Conservation (phyloP, 2,888 invertebrate species). For the Hoplodrina ambigua region DNA sequence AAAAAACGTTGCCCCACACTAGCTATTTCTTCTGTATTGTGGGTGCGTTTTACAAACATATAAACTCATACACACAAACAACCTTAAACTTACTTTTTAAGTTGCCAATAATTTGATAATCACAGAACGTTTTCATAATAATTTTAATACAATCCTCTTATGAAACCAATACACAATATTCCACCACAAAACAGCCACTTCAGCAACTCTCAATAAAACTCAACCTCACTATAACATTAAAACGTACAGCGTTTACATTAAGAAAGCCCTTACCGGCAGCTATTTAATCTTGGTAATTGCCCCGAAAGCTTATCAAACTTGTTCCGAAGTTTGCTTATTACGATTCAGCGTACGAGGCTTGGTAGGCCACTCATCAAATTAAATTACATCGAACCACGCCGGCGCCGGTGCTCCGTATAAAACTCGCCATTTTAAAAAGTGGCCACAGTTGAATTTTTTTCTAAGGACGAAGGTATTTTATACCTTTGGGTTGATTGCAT, state of each 20-base stretch:
- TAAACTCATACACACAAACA: too few relatives aligned
- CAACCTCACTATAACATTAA: slow-evolving; percentile 52
- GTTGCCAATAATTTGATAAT: not conserved
- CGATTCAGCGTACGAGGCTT: slow-evolving; percentile 76
- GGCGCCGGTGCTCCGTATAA: slow-evolving; percentile 69
- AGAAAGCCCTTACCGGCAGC: slow-evolving; percentile 66
- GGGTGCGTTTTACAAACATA: too few relatives aligned
- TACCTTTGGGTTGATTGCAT: slow-evolving; percentile 44
- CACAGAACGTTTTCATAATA: not conserved
- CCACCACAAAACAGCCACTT: slow-evolving; percentile 13
- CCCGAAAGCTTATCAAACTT: slow-evolving; percentile 83
- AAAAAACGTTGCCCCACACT: too few relatives aligned
- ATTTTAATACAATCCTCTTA: not conserved
- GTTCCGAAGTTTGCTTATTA: slow-evolving; percentile 82
- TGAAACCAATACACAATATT: slow-evolving; percentile 9
- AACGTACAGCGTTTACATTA: slow-evolving; percentile 62
- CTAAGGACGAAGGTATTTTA: slow-evolving; percentile 22
- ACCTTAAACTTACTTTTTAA: too few relatives aligned
- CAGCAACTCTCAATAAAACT: slow-evolving; percentile 43
- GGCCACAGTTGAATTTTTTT: slow-evolving; percentile 53
- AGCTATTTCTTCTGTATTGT: too few relatives aligned
- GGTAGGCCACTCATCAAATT: slow-evolving; percentile 85
- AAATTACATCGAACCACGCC: slow-evolving; percentile 81
- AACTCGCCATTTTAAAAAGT: slow-evolving; percentile 79
- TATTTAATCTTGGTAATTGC: slow-evolving; percentile 81